Evolutionary conservation across 2,113 vertebrate genomes (phyloP).

Genomic region (Puma concolor): DNA sequence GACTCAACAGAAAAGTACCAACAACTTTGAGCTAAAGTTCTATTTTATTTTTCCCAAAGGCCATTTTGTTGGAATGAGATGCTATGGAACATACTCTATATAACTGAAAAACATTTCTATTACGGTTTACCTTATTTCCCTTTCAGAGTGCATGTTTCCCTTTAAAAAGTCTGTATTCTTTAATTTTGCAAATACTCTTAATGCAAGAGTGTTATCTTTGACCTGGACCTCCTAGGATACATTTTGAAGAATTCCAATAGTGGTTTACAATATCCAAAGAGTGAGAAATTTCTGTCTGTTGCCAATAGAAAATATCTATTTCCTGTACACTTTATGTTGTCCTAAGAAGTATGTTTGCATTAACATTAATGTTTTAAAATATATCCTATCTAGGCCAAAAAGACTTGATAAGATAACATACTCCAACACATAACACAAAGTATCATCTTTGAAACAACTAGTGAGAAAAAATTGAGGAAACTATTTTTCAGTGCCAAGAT

Average conservation of each 20-base stretch:
- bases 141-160: not conserved
- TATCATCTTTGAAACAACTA: conserved; percentile 37
- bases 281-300: not conserved
- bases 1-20: not conserved
- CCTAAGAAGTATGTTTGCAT: not conserved
- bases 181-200: conserved; percentile 25
- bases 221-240: not conserved
- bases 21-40: not conserved
- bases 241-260: conserved; percentile 30
- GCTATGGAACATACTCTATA: not conserved
- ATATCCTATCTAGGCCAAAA: not conserved
- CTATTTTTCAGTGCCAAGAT: not conserved
- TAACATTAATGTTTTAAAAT: conserved; percentile 16
- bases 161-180: not conserved
- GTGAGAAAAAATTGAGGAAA: not conserved
- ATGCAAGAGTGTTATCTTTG: not conserved
- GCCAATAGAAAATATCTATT: not conserved
- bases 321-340: not conserved
- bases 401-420: not conserved
- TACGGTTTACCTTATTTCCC: not conserved
- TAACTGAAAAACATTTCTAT: not conserved
- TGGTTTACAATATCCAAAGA: not conserved
- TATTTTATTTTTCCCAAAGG: not conserved
- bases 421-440: conserved; percentile 15
- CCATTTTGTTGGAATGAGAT: conserved; percentile 14